Evolutionary conservation across 2,797 vertebrate genomes (phyloP).

Genomic region (Acipenser ruthenus): DNA sequence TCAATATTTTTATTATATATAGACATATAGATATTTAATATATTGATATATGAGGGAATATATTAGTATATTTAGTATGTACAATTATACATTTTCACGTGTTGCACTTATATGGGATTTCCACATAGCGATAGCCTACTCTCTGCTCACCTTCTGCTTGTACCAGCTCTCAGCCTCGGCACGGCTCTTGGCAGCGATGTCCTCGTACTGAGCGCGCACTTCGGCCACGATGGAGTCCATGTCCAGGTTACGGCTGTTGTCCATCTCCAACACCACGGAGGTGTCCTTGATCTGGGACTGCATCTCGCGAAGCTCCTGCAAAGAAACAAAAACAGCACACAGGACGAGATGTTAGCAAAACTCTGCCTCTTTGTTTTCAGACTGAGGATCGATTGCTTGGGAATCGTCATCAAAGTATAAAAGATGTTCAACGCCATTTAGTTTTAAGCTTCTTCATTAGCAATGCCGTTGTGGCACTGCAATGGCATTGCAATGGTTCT

Average conservation of each 20-base stretch:
- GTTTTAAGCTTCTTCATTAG: background rate
- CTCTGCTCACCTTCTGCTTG: slow-evolving; percentile 66
- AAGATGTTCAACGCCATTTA: background rate
- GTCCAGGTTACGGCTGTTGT: slow-evolving; percentile 73
- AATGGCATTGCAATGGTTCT: no score
- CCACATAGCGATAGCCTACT: no score
- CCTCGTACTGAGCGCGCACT: slow-evolving; percentile 79
- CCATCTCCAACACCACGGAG: slow-evolving; percentile 72
- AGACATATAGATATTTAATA: no score
- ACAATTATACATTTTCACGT: no score
- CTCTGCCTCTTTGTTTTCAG: no score
- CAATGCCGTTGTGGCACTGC: background rate
- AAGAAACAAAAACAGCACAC: slow-evolving; percentile 9
- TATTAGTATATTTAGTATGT: no score
- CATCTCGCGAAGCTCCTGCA: slow-evolving; percentile 66
- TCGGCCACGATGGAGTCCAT: slow-evolving; percentile 83
- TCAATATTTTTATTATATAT: no score
- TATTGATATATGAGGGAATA: no score
- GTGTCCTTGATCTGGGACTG: slow-evolving; percentile 72
- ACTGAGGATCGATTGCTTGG: background rate
- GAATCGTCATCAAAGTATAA: no score
- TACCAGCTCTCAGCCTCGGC: slow-evolving; percentile 77
- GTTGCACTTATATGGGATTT: no score
- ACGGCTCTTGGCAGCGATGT: slow-evolving; percentile 75
- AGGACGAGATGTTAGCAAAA: background rate